Percentiles rank a stretch among this genome's conserved stretches.
Conservation (phyloP, 2,888 invertebrate genomes). For the Platycnemis pennipes region DNA sequence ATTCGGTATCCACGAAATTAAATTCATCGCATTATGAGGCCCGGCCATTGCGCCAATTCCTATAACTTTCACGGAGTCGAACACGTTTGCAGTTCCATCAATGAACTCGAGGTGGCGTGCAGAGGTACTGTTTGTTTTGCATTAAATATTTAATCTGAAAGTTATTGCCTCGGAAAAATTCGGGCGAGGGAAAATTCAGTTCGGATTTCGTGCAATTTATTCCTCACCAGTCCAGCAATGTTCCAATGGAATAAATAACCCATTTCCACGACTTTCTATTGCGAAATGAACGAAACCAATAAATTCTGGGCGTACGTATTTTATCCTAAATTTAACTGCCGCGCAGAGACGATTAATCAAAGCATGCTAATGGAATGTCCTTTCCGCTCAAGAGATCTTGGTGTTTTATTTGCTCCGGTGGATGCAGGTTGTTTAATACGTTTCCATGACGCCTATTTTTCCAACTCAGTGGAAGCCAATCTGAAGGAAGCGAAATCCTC, state of each 20-base stretch:
- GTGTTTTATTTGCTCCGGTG: constrained; percentile 17
- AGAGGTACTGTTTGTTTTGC: background rate
- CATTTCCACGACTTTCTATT: background rate
- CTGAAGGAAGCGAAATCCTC: background rate
- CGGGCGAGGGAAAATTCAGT: background rate
- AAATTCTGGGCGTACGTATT: background rate
- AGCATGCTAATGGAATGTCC: background rate
- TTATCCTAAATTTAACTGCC: background rate
- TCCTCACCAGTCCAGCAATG: background rate
- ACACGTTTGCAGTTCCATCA: background rate
- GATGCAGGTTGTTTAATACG: background rate
- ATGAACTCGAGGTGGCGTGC: background rate
- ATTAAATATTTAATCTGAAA: background rate
- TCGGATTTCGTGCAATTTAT: background rate
- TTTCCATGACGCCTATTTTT: constrained; percentile 48
- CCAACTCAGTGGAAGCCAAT: background rate
- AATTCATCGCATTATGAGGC: background rate
- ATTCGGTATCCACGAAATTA: background rate
- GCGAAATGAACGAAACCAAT: background rate
- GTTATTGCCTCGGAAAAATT: background rate
- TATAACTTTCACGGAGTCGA: background rate
- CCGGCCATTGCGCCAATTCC: background rate
- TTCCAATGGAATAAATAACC: constrained; percentile 18
- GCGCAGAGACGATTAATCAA: background rate
- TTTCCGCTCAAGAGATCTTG: constrained; percentile 42